Evolutionary conservation across 2,113 vertebrate species (phyloP).

Genomic region (Marcusenius ussheri): DNA sequence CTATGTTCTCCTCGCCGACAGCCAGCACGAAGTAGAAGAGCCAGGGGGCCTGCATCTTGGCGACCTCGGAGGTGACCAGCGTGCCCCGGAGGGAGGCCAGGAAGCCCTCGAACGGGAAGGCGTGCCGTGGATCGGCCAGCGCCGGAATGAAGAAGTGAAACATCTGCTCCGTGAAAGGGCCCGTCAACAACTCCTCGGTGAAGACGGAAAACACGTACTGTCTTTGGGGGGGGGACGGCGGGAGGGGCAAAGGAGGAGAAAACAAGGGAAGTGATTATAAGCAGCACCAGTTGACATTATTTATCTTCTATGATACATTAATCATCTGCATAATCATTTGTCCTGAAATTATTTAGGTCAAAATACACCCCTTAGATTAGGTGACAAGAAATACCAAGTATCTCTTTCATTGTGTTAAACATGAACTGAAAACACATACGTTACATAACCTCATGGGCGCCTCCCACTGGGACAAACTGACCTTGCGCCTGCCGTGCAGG

Average conservation of each 20-base stretch:
- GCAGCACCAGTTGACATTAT: not conserved
- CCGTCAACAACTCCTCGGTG: constrained; percentile 84
- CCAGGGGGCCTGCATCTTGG: constrained; percentile 71
- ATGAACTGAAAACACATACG: not conserved
- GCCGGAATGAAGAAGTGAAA: constrained; percentile 91
- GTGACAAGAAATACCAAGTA: not conserved
- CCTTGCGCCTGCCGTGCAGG: constrained; percentile 86
- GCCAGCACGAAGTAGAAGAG: constrained; percentile 90
- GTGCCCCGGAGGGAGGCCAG: constrained; percentile 73
- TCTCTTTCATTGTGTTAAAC: not conserved
- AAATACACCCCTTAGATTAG: not conserved
- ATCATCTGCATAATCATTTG: not conserved
- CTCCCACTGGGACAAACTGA: constrained; percentile 42
- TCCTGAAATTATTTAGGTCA: not conserved
- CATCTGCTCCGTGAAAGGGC: constrained; percentile 91
- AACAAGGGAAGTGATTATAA: not conserved
- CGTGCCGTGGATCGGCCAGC: constrained; percentile 67
- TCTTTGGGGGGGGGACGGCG: constrained; percentile 45
- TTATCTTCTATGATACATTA: not conserved
- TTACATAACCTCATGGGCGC: not conserved
- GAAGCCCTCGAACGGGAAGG: constrained; percentile 87
- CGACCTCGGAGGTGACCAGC: constrained; percentile 45
- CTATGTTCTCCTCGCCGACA: constrained; percentile 76
- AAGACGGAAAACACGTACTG: constrained; percentile 88
- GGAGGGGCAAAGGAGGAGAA: not conserved